Evolutionary conservation across 23 tunicate genomes (phyloP), one percentile per base, ranked within the genome.

Genomic region (Halocynthia aurantium): DNA sequence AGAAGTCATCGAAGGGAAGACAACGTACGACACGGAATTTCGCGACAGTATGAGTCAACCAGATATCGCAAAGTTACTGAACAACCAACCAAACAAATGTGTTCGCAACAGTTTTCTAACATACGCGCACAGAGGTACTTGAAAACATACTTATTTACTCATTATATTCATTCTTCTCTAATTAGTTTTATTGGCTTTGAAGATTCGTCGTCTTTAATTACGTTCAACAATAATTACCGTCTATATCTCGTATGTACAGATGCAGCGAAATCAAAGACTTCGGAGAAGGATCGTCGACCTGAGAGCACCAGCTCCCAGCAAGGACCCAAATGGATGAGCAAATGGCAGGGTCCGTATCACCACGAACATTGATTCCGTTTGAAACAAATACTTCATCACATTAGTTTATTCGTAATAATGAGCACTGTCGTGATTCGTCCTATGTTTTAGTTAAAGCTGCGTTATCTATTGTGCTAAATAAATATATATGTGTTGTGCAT

Each of bases 1-100:
- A 55, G 87, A 91, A 83, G 62, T 53, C 50, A 81, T 91, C 70
- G 81, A 91, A 73, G 84, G 82, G 19, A 91, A 80, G 67, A 91
- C 97, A 8, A 61, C 87, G 19, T 91, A 91, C 55, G 82, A 85
- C 18, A 73, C 71, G 8, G 82, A 77, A 13, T 88, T 77, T 66
- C 69, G 79, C 8, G 52, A 73, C 54, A 65, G 87, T 17, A 67
- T 73, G 69, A 73, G 86, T 22, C 77, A 80, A 53, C 87, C 87
- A 6, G 87, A 88, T 52, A 50, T 88, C 55, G 76, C 70, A 6
- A 78, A 83, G 62, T 68, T 88, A 55, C 70, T 83, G 6, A 83
- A 88, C 10, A 76, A 83, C 21, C 87, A 88, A 53, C 73, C 83
- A 56, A 88, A 88, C 81, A 72, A 72, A 65, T 79, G 80, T 79